Evolutionary conservation across 2,888 invertebrate species (phyloP), one percentile per base, ranked within the genome.

Genomic region (Tachystola acroxantha): DNA sequence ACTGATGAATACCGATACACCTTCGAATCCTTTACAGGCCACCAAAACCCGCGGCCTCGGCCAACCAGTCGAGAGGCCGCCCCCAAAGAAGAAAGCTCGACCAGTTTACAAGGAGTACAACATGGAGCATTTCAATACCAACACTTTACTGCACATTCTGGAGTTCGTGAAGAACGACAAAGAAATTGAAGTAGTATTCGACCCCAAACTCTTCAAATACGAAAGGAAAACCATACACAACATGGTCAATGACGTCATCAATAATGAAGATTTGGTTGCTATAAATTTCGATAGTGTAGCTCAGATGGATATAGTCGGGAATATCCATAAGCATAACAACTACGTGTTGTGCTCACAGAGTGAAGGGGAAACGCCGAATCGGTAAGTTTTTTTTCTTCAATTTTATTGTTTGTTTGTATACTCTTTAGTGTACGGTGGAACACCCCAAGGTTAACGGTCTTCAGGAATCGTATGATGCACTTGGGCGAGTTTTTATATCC

Each of bases 81-180:
- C 40, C 6, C 27, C 27, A 3, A 30, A 34, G 10, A 28, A 33
- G 10, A 7, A n/a, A 0, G 37, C 29, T 2, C 1, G 19, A 30
- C 30, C 29, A 45, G 42, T 4, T 2, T n/a, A 2, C 24, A 4
- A 24, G 4, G 24, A 24, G n/a, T 24, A 24, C 24, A 24, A 24
- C n/a, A 24, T 24, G 24, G 39, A 53, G 2, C 24, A 40, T 1
- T 71, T 67, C 32, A 48, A 50, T 0, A 56, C 53, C 1, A 75
- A 76, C 28, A 42, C 64, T 0, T 45, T 79, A 0, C 37, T 48
- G 0, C 31, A 48, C n/a, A 51, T 79, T 0, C 46, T 64, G 11
- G 66, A 69, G 1, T 80, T 79, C n/a, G 64, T 76, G 0, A 61
- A 56, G 32, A 67, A 76, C 32, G 71, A 77, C 24, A 35, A 40